Base-by-base conservation (phyloP, 2,888 invertebrate species). In the Callyntrura guangdongensis region DNA sequence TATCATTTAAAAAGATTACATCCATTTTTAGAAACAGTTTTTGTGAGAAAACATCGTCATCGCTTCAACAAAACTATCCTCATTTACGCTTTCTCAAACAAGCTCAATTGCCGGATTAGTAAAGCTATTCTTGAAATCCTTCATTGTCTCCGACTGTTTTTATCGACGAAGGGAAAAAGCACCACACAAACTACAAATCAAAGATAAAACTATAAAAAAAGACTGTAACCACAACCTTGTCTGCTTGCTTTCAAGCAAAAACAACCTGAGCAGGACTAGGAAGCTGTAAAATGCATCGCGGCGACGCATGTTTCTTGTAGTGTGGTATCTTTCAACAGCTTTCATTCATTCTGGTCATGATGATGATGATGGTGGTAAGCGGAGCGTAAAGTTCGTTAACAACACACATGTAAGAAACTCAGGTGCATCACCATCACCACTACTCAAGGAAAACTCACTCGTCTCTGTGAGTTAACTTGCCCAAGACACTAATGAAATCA, bases 1-100 rank as follows among this genome's bases (percentile, higher is more conserved):
- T 22, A 77, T 22, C 22, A 53, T 20, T 1, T n/a, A 49, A 49
- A 56, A 79, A 56, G 56, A 22, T 79, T 79, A 27, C 14, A 6
- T 27, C 79, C 56, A 79, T 79, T 79, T 79, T 79, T 56, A 79
- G 79, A 79, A 56, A 20, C 14, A 27, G 4, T 79, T 79, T 79
- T 14, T 79, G 22, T 59, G 9, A 12, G 27, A 17, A 20, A 49
- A 53, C 14, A 79, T 59, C 56, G 56, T 72, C 79, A 79, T 56
- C 79, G 25, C 20, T 20, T 11, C 25, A 20, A 5, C 5, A 53
- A 49, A 25, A 49, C 4, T 77, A 27, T 79, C 45, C 56, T 59
- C 53, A 79, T 79, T 79, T 36, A 79, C 79, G 79, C 79, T 79
- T 79, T 79, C 79, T n/a, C 79, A 79, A 79, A 59, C 56, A 56